Conservation (phyloP, 2,888 invertebrate species). For the Dermolepida albohirtum region DNA sequence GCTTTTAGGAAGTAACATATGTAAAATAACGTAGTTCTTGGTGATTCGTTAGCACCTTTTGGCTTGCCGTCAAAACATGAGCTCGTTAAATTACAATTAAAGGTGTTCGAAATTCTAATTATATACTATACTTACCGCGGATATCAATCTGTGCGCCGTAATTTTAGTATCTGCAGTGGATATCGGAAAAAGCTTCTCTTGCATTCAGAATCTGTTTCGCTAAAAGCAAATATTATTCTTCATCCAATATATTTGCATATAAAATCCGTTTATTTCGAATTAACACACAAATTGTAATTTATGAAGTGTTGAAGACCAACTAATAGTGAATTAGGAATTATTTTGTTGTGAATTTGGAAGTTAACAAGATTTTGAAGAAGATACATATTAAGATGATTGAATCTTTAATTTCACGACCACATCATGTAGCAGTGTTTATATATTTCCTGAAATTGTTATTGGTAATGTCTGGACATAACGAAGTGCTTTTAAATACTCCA, state of each 20-base stretch:
- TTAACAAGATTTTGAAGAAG: too few species aligned
- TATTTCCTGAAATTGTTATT: too few species aligned
- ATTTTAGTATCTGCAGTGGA: background rate
- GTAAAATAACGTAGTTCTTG: conserved; percentile 38
- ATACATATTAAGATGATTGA: too few species aligned
- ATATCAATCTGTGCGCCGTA: background rate
- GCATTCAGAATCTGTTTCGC: background rate
- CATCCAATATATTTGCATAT: background rate
- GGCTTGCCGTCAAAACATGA: conserved; percentile 20
- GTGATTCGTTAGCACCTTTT: conserved; percentile 35
- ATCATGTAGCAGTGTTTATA: too few species aligned
- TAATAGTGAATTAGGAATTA: conserved; percentile 7
- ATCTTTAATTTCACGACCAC: too few species aligned
- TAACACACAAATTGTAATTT: conserved; percentile 25
- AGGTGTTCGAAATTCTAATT: conserved; percentile 14
- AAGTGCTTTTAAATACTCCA: too few species aligned
- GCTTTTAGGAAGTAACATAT: conserved; percentile 48
- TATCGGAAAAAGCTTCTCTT: background rate
- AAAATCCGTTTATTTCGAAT: conserved; percentile 20
- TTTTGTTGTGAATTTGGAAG: too few species aligned
- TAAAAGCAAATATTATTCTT: conserved; percentile 1
- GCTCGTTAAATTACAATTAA: conserved; percentile 3
- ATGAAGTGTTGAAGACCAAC: conserved; percentile 39
- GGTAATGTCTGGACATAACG: too few species aligned
- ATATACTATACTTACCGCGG: background rate